Percentiles rank a stretch among this genome's conserved stretches.
Conservation (phyloP, 2,113 vertebrate genomes). For the Capreolus pygargus region DNA sequence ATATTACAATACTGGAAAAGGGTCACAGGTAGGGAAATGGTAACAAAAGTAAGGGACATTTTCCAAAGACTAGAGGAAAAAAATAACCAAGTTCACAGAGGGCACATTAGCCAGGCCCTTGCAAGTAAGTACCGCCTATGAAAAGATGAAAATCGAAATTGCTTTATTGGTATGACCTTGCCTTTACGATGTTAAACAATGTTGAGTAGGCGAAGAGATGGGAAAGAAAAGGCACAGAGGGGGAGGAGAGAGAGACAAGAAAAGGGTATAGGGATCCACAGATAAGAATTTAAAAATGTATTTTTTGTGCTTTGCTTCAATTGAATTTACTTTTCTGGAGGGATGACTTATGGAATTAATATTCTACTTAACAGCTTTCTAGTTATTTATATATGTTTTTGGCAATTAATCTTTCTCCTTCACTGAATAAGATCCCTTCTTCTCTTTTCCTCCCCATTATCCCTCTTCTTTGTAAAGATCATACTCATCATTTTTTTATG, state of each 20-base stretch:
- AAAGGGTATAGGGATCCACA: background rate
- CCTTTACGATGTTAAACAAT: background rate
- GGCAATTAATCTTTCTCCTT: background rate
- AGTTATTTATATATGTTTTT: background rate
- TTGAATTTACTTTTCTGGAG: background rate
- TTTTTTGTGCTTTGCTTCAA: background rate
- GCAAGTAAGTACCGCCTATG: background rate
- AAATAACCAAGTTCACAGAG: background rate
- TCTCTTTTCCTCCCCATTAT: background rate
- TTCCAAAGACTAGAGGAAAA: conserved; percentile 5
- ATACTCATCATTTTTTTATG: background rate
- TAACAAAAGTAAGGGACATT: background rate
- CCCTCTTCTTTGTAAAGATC: background rate
- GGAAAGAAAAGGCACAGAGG: background rate
- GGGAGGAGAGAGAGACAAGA: background rate
- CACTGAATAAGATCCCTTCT: background rate
- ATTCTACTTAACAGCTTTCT: background rate
- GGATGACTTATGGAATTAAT: background rate
- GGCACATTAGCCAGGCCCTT: background rate
- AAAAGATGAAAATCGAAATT: background rate
- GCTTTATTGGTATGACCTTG: background rate
- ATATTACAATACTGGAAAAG: conserved; percentile 2
- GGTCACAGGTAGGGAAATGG: background rate
- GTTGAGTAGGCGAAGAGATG: background rate
- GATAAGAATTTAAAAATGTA: background rate